Conservation (phyloP, 2,888 invertebrate species). For the Leucania comma region DNA sequence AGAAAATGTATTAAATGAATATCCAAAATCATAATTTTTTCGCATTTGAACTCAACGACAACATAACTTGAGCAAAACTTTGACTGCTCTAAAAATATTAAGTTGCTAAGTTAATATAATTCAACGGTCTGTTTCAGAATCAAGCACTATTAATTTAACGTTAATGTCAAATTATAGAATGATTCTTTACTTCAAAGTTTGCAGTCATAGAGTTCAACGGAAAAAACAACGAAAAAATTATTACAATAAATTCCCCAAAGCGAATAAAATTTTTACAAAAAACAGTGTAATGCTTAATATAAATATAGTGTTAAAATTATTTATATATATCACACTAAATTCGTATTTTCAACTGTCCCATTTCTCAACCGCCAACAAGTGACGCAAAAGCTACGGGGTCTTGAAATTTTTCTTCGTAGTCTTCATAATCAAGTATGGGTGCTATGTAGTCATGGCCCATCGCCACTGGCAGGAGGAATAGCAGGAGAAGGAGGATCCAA, state of each 20-base stretch:
- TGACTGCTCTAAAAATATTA: no score
- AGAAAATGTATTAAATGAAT: neutral
- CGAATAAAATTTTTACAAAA: slow-evolving; percentile 37
- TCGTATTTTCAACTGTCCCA: slow-evolving; percentile 49
- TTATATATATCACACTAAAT: slow-evolving; percentile 62
- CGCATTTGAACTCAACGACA: neutral
- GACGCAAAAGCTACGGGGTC: slow-evolving; percentile 62
- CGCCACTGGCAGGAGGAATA: slow-evolving; percentile 79
- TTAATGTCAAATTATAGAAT: no score
- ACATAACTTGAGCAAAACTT: no score
- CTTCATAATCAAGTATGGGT: slow-evolving; percentile 65
- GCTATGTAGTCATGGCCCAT: slow-evolving; percentile 73
- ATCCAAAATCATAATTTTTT: neutral
- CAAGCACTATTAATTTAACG: no score
- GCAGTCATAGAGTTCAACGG: neutral
- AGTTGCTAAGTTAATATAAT: no score
- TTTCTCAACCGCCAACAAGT: slow-evolving; percentile 75
- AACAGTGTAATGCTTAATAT: slow-evolving; percentile 40
- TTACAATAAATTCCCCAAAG: neutral
- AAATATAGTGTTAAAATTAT: slow-evolving; percentile 49
- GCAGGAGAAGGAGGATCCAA: slow-evolving; percentile 80
- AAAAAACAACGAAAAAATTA: neutral
- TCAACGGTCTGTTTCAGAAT: no score
- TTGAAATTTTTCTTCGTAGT: slow-evolving; percentile 68
- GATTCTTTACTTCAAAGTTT: neutral